These are phyloP conservation scores for Echiichthys vipera DNA, from an alignment of 2,797 vertebrate species.

Conservation along the genomic window DNA sequence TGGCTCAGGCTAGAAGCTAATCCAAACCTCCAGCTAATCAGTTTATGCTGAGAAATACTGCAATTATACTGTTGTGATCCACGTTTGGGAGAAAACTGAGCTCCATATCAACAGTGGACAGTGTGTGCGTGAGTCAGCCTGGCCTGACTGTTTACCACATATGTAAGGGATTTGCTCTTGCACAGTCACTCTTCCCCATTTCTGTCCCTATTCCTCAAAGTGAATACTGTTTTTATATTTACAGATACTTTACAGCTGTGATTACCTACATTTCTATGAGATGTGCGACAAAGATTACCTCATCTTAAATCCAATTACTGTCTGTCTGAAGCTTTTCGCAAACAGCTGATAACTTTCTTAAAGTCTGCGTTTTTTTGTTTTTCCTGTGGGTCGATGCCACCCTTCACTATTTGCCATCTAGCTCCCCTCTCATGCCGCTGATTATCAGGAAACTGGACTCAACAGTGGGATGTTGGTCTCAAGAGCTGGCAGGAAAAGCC, in stretches of 20 bases:
- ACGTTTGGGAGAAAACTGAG: conserved; percentile 17
- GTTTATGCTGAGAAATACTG: conserved; percentile 34
- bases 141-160: conserved; percentile 6
- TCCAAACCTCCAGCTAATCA: conserved; percentile 34
- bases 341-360: conserved; percentile 32
- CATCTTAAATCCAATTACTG: conserved; percentile 7
- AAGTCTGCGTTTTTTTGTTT: conserved; percentile 35
- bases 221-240: neutral
- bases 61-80: conserved; percentile 16
- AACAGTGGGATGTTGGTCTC: conserved; percentile 24
- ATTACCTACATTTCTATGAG: neutral
- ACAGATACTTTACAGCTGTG: neutral
- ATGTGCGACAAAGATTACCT: neutral
- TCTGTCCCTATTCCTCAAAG: neutral
- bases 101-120: conserved; percentile 13
- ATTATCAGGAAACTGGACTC: conserved; percentile 57
- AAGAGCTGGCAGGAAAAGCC: conserved; percentile 37
- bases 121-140: conserved; percentile 4
- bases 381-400: conserved; percentile 24
- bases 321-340: conserved; percentile 9
- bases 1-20: conserved; percentile 21
- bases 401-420: conserved; percentile 28
- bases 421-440: conserved; percentile 27
- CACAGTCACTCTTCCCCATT: neutral
- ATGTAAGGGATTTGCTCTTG: conserved; percentile 7